phyloP scores from a whole-genome alignment of 2,888 invertebrate species.

The Hydroisotoma schaefferi region DNA sequence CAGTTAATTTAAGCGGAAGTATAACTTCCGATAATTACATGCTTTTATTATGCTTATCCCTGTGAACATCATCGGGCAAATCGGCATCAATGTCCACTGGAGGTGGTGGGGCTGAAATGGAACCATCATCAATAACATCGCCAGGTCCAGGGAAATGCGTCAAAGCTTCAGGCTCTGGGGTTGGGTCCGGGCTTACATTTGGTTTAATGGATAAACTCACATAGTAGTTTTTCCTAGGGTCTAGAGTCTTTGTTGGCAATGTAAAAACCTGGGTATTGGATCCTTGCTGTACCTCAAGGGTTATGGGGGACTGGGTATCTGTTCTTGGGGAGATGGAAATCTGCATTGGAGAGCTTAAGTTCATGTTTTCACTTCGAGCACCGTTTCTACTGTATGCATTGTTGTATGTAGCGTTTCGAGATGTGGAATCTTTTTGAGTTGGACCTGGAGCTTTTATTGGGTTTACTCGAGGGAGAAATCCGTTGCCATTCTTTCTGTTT shows the following conservation, averaged over 20 bases:
- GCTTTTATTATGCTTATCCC: slow-evolving; percentile 38
- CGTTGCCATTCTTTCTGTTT: slow-evolving; percentile 27
- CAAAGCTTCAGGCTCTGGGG: slow-evolving; percentile 11
- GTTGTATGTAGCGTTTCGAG: slow-evolving; percentile 17
- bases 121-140: slow-evolving; percentile 31
- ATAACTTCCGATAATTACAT: slow-evolving; percentile 25
- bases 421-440: slow-evolving; percentile 31
- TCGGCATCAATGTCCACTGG: slow-evolving; percentile 33
- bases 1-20: too few relatives aligned
- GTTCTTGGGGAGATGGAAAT: slow-evolving; percentile 36
- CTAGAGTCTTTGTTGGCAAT: slow-evolving; percentile 78
- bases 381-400: slow-evolving; percentile 2
- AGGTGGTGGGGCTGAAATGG: slow-evolving; percentile 39
- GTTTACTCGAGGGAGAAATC: slow-evolving; percentile 44
- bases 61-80: slow-evolving; percentile 19
- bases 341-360: slow-evolving; percentile 32
- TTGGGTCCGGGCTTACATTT: slow-evolving; percentile 22
- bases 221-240: slow-evolving; percentile 85
- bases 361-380: slow-evolving; percentile 13
- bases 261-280: slow-evolving; percentile 72
- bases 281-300: slow-evolving; percentile 47
- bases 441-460: slow-evolving; percentile 44
- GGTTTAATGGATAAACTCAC: slow-evolving; percentile 84
- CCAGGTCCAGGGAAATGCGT: slow-evolving; percentile 25
- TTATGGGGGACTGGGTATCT: slow-evolving; percentile 44